Evolutionary conservation across 1,140 invertebrate genomes (phyloP).

Genomic region (Orussus abietinus): DNA sequence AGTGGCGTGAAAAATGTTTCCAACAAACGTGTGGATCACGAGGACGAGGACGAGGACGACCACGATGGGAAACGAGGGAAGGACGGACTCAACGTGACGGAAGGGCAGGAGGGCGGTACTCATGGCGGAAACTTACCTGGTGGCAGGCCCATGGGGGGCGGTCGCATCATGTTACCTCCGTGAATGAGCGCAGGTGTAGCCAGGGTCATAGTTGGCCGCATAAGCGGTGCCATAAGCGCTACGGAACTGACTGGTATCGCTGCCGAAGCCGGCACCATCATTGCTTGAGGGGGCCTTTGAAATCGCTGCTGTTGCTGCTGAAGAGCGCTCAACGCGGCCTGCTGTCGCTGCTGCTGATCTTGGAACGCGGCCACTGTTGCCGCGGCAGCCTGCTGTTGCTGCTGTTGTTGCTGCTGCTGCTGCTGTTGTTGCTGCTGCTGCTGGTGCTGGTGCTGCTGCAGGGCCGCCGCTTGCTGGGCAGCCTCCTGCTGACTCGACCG

Average conservation of each 20-base stretch:
- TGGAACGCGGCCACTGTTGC: conserved; percentile 45
- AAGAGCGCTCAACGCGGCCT: conserved; percentile 40
- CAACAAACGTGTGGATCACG: no score
- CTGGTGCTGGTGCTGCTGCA: conserved; percentile 39
- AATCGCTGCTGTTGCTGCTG: conserved; percentile 39
- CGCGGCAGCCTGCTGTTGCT: conserved; percentile 32
- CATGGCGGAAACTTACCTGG: conserved; percentile 61
- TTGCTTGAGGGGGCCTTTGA: conserved; percentile 41
- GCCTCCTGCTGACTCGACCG: conserved; percentile 55
- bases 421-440: conserved; percentile 40
- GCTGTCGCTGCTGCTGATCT: conserved; percentile 50
- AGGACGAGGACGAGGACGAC: no score
- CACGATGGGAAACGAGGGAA: no score
- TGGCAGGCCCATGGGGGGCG: conserved; percentile 65
- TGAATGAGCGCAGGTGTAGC: conserved; percentile 65
- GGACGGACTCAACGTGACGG: conserved; percentile 20
- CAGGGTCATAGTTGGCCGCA: conserved; percentile 62
- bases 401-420: conserved; percentile 33
- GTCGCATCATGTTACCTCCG: conserved; percentile 71
- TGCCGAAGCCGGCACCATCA: conserved; percentile 46
- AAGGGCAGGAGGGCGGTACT: conserved; percentile 13
- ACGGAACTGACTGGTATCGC: conserved; percentile 56
- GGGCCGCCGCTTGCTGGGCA: conserved; percentile 48
- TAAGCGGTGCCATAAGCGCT: conserved; percentile 59
- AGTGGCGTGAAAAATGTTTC: no score